A percentile compares a stretch with the other conserved stretches of the same genome.
Evolutionary conservation across 92 coral and sea anemone genomes (phyloP).

Genomic region (Zoanthus gigantus): DNA sequence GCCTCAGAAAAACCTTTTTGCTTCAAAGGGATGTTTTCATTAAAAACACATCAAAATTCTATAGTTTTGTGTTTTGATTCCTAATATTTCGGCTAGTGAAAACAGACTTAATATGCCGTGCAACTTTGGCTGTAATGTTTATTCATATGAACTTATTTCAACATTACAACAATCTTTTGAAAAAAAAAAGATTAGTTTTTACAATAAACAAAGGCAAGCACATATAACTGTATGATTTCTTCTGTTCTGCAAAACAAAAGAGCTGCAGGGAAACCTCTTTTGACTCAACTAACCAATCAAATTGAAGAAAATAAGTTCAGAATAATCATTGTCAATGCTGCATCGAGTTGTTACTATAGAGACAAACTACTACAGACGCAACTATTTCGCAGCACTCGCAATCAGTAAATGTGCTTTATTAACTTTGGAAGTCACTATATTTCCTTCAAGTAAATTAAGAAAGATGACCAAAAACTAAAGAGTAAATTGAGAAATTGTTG

Average conservation of each 20-base stretch:
- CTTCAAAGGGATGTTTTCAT: too few relatives aligned
- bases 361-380: slow-evolving; percentile 39
- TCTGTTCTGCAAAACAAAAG: slow-evolving; percentile 16
- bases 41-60: too few relatives aligned
- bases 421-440: neutral
- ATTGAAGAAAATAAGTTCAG: neutral
- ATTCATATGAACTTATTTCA: too few relatives aligned
- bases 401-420: neutral
- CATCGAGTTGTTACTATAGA: slow-evolving; percentile 41
- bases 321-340: neutral
- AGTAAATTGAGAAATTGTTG: neutral
- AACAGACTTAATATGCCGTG: too few relatives aligned
- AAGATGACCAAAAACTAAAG: neutral
- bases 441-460: neutral
- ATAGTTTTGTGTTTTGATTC: too few relatives aligned
- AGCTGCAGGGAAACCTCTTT: slow-evolving; percentile 25
- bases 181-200: too few relatives aligned
- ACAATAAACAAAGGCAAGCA: too few relatives aligned
- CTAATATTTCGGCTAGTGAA: too few relatives aligned
- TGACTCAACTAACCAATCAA: slow-evolving; percentile 25
- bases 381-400: neutral
- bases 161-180: too few relatives aligned
- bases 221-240: neutral
- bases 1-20: too few relatives aligned
- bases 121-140: too few relatives aligned